A percentile compares a stretch with the other conserved stretches of the same genome.
These are phyloP conservation scores for Eupeodes latifasciatus DNA, from an alignment of 2,888 invertebrate species.

Conservation along the genomic window DNA sequence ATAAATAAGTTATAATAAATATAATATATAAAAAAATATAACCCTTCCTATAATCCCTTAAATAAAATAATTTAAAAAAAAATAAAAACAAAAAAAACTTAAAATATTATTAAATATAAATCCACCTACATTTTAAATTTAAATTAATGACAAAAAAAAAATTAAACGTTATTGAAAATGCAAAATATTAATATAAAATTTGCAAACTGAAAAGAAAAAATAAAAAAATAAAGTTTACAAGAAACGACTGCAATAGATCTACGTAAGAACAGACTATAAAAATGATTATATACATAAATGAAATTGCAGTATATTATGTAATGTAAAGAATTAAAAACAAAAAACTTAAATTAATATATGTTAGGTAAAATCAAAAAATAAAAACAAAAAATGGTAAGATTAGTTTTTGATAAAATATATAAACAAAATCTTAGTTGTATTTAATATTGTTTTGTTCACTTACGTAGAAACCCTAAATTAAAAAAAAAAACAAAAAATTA, in stretches of 20 bases:
- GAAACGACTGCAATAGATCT: constrained; percentile 71
- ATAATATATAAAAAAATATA: background rate
- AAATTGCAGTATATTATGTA: constrained; percentile 68
- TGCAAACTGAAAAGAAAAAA: constrained; percentile 39
- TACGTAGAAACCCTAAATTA: constrained; percentile 38
- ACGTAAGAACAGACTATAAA: constrained; percentile 45
- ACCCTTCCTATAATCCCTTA: constrained; percentile 42
- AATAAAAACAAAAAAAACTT: constrained; percentile 45
- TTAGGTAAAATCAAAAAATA: constrained; percentile 47
- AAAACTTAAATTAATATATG: constrained; percentile 65
- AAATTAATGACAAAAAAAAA: constrained; percentile 45
- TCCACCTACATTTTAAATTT: constrained; percentile 77
- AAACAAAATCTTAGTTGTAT: constrained; percentile 42
- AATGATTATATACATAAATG: constrained; percentile 52
- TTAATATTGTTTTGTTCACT: constrained; percentile 60
- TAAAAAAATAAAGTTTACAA: constrained; percentile 14
- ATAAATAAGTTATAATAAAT: constrained; percentile 80
- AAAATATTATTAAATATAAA: constrained; percentile 68
- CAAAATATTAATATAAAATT: constrained; percentile 38
- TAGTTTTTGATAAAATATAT: constrained; percentile 71
- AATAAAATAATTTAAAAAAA: constrained; percentile 24
- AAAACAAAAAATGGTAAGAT: constrained; percentile 56
- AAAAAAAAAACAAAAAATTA: constrained; percentile 17
- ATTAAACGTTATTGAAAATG: constrained; percentile 64
- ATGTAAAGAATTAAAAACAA: constrained; percentile 59